A percentile compares a stretch with the other conserved stretches of the same genome.
Evolutionary conservation across 2,113 vertebrate species (phyloP).

Genomic region (Climacteris rufus): DNA sequence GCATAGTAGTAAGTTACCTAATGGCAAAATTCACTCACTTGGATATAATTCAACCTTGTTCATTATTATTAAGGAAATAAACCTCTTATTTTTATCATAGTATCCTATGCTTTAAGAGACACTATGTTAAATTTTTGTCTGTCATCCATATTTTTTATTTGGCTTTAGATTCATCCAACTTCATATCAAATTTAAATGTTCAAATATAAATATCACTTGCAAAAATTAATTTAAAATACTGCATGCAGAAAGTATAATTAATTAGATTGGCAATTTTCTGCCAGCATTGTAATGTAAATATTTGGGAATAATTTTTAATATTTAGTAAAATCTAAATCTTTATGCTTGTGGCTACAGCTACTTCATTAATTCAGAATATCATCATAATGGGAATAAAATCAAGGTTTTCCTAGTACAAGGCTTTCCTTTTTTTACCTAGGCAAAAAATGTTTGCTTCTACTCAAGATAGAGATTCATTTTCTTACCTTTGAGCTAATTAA

Average conservation of each 20-base stretch:
- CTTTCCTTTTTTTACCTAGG: no score
- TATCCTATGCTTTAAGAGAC: background rate
- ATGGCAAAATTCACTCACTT: background rate
- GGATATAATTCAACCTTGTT: background rate
- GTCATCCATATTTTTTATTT: background rate
- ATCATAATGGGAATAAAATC: background rate
- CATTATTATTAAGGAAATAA: background rate
- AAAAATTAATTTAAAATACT: background rate
- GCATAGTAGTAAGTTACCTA: background rate
- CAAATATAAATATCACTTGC: background rate
- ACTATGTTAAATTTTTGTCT: background rate
- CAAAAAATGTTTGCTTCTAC: background rate
- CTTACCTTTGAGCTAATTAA: background rate
- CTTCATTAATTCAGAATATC: background rate
- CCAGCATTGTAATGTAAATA: background rate
- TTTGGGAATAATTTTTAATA: background rate
- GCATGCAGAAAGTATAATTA: background rate
- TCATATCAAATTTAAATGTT: background rate
- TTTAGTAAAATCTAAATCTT: background rate
- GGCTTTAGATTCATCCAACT: background rate
- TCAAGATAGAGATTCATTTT: background rate
- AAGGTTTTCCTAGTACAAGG: background rate
- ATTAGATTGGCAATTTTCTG: background rate
- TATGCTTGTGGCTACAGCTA: background rate
- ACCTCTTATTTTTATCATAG: background rate